phyloP scores from a whole-genome alignment of 2,113 vertebrate species.

The Acanthochromis polyacanthus region DNA sequence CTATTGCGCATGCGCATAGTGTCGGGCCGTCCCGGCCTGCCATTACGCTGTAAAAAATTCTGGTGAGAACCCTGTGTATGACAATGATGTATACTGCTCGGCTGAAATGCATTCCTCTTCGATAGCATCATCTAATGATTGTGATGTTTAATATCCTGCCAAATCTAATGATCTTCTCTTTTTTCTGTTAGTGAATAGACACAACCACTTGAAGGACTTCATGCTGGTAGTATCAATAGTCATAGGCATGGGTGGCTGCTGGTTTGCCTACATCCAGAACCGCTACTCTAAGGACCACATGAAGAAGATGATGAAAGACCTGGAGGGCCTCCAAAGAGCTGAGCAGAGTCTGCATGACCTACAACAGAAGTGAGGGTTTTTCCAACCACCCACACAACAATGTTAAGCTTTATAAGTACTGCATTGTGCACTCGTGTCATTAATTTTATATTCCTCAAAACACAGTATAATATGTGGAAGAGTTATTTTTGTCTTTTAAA shows the following conservation, averaged over 20 bases:
- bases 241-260: conserved; percentile 98
- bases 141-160: not conserved
- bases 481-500: not conserved
- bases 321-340: conserved; percentile 96
- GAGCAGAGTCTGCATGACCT: conserved; percentile 98
- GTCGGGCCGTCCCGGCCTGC: too few relatives aligned
- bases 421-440: not conserved
- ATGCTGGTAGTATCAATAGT: conserved; percentile 99
- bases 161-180: not conserved
- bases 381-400: conserved; percentile 25
- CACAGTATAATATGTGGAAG: not conserved
- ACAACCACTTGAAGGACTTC: conserved; percentile 99
- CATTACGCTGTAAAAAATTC: too few relatives aligned
- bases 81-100: not conserved
- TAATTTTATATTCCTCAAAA: not conserved
- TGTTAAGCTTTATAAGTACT: not conserved
- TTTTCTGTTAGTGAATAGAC: conserved; percentile 89
- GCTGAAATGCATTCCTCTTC: not conserved
- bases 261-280: conserved; percentile 99
- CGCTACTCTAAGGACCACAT: conserved; percentile 99
- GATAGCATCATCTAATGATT: not conserved
- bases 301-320: conserved; percentile 99
- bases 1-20: too few relatives aligned
- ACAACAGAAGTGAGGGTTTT: conserved; percentile 91
- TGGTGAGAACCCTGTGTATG: too few relatives aligned